Evolutionary conservation across 92 coral and sea anemone genomes (phyloP).

Genomic region (Pocillopora meandrina): DNA sequence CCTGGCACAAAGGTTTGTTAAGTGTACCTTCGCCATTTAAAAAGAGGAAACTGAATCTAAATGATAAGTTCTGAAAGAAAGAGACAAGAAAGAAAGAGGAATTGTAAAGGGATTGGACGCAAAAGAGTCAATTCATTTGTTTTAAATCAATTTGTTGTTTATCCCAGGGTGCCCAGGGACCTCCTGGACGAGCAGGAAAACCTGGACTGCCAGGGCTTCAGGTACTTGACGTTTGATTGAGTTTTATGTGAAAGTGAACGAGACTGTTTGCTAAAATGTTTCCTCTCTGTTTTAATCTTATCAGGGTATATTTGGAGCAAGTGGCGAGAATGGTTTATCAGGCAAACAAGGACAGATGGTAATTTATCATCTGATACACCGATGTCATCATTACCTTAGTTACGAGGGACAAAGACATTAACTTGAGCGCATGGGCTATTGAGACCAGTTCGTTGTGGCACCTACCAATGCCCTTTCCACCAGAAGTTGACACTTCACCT

Average conservation of each 20-base stretch:
- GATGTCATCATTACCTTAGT: neutral
- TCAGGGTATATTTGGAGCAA: constrained; percentile 13
- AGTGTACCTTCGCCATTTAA: neutral
- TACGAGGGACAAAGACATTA: too few species aligned
- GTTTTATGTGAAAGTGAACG: neutral
- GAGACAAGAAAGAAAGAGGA: too few species aligned
- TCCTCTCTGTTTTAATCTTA: neutral
- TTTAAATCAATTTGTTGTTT: neutral
- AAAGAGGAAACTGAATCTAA: too few species aligned
- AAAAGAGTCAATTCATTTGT: neutral
- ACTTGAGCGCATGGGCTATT: too few species aligned
- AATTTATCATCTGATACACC: neutral
- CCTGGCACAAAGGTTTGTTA: constrained; percentile 27
- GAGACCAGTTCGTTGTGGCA: too few species aligned
- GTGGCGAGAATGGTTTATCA: constrained; percentile 22
- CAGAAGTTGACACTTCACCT: too few species aligned
- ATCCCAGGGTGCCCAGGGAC: constrained; percentile 37
- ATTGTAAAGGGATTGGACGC: too few species aligned
- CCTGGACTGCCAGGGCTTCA: constrained; percentile 42
- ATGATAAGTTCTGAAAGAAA: too few species aligned
- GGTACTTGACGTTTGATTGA: neutral
- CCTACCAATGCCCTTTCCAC: too few species aligned
- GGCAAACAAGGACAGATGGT: constrained; percentile 32
- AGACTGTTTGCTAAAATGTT: neutral
- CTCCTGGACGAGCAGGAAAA: constrained; percentile 19